These are phyloP conservation scores for Agriotes lineatus DNA, from an alignment of 2,888 invertebrate species.

Conservation along the genomic window DNA sequence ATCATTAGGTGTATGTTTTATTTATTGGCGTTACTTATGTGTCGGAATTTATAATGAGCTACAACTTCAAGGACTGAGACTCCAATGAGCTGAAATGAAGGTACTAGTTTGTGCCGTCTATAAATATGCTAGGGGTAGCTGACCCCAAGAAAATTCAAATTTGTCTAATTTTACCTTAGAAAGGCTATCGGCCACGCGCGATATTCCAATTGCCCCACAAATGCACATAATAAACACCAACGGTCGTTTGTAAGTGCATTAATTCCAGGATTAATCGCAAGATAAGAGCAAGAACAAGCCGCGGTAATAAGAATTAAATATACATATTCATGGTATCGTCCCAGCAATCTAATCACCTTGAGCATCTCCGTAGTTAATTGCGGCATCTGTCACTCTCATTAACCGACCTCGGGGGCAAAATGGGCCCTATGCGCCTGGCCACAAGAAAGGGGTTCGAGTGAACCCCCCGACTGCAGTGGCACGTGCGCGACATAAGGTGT, in stretches of 20 bases:
- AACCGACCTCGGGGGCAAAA: constrained; percentile 50
- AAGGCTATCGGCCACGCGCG: too few relatives aligned
- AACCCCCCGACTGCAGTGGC: constrained; percentile 50
- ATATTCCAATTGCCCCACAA: background rate
- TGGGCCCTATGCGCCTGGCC: constrained; percentile 42
- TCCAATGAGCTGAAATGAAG: too few relatives aligned
- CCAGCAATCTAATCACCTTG: constrained; percentile 57
- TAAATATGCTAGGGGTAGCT: too few relatives aligned
- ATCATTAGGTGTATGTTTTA: too few relatives aligned
- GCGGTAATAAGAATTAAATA: constrained; percentile 54
- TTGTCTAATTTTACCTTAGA: background rate
- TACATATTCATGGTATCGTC: constrained; percentile 59
- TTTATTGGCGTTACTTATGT: too few relatives aligned
- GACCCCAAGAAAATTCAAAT: too few relatives aligned
- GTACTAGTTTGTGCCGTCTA: background rate
- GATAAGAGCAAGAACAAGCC: constrained; percentile 43
- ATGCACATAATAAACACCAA: constrained; percentile 32
- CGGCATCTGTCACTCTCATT: constrained; percentile 61
- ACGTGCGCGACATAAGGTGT: constrained; percentile 62
- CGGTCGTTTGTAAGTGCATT: constrained; percentile 43
- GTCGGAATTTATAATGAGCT: too few relatives aligned
- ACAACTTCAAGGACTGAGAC: too few relatives aligned
- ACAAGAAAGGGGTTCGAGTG: constrained; percentile 47
- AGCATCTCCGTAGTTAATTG: constrained; percentile 60
- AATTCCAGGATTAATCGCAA: constrained; percentile 41